Evolutionary conservation across 2,113 vertebrate species (phyloP), one percentile per base, ranked within the genome.

Genomic region (Ctenomys sociabilis): DNA sequence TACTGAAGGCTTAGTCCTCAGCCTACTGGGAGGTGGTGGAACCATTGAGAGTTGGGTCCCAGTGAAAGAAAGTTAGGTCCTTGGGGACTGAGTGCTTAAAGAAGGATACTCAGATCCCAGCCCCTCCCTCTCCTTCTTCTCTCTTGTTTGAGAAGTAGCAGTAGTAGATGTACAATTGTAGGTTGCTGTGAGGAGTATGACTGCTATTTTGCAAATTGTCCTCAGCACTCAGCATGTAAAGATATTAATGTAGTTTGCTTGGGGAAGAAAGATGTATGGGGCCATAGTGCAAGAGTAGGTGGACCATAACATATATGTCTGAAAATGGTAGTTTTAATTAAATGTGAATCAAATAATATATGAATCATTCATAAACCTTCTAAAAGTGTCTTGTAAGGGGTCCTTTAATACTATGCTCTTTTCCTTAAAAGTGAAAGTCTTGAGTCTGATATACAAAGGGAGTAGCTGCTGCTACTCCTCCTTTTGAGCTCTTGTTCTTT

Each of bases 241-340:
- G 32, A 45, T 24, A 54, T 52, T 28, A 61, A 64, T 66, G 37
- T 90, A 80, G 54, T 82, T 59, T 94, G 52, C 43, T 63, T 26
- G 21, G 7, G 28, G 16, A 93, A 78, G 43, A 73, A 94, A 49
- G 32, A 68, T 45, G 11, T 59, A 4, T 49, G 35, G 9, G 26
- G 24, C 14, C 54, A 0, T 63, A 26, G 6, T 73, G 35, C 28
- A 5, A 49, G 40, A 72, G 22, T 70, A 17, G 77, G 4, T 85
- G 61, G 26, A 37, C 12, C 40, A 14, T 45, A 70, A 43, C 85
- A 91, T 35, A 0, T 9, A 73, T 32, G 40, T 94, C 66, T 90
- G 30, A 11, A 94, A 94, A 88, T 87, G 28, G 54, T 90, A 43
- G 49, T 78, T 87, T 88, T 94, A 24, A 59, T 85, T n/a, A n/a